Conservation (phyloP, 2,797 vertebrate species). For the Typhlichthys eigenmanni region DNA sequence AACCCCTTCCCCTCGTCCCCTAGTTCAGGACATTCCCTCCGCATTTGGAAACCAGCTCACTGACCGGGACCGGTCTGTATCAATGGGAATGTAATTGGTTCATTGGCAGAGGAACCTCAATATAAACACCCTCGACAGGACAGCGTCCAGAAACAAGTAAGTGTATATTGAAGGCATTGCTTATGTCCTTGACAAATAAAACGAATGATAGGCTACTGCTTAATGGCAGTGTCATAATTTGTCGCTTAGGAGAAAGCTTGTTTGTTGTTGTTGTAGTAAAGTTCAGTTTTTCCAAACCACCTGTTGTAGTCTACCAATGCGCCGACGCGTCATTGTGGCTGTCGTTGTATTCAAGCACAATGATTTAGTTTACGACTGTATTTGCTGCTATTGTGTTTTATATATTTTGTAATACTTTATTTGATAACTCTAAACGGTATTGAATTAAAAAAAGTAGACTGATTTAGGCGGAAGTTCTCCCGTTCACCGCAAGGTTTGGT, state of each 20-base stretch:
- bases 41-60: slow-evolving; percentile 45
- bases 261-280: slow-evolving; percentile 21
- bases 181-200: slow-evolving; percentile 19
- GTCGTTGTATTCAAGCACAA: slow-evolving; percentile 1
- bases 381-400: background rate
- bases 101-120: slow-evolving; percentile 46
- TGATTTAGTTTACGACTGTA: too few relatives aligned
- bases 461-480: too few relatives aligned
- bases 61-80: slow-evolving; percentile 54
- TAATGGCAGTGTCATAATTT: slow-evolving; percentile 5
- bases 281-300: slow-evolving; percentile 39
- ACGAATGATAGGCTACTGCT: too few relatives aligned
- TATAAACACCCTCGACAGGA: slow-evolving; percentile 42
- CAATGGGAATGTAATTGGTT: slow-evolving; percentile 70
- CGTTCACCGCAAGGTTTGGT: too few relatives aligned
- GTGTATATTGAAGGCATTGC: slow-evolving; percentile 27
- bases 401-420: background rate
- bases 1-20: slow-evolving; percentile 58
- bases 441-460: too few relatives aligned
- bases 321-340: background rate
- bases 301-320: slow-evolving; percentile 40
- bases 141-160: slow-evolving; percentile 49
- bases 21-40: slow-evolving; percentile 37
- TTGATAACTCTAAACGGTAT: too few relatives aligned
- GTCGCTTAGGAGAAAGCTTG: slow-evolving; percentile 2